A percentile compares a stretch with the other conserved stretches of the same genome.
phyloP scores from a whole-genome alignment of 2,113 vertebrate species.

The Sporophila hypoxantha region DNA sequence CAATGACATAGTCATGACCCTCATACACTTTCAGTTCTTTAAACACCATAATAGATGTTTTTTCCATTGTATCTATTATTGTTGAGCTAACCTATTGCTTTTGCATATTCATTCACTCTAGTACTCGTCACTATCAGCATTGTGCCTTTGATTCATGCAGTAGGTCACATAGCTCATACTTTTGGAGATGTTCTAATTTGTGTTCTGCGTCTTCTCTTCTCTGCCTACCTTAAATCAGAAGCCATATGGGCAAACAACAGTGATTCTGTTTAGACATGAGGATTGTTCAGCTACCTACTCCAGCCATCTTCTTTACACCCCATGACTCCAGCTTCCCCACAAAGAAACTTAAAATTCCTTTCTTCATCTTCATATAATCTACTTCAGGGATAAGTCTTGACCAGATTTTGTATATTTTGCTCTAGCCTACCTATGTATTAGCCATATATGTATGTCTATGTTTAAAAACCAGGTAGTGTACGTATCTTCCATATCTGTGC shows the following conservation, averaged over 20 bases:
- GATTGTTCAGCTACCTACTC: not conserved
- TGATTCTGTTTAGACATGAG: not conserved
- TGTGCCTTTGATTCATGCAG: not conserved
- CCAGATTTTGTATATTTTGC: not conserved
- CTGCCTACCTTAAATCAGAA: not conserved
- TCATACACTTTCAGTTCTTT: not conserved
- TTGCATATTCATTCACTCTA: not conserved
- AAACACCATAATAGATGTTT: not conserved
- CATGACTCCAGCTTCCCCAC: not conserved
- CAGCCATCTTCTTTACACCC: not conserved
- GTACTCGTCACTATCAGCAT: not conserved
- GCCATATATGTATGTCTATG: not conserved
- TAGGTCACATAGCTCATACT: not conserved
- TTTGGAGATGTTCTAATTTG: not conserved
- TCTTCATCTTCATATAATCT: not conserved
- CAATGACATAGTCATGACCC: not conserved
- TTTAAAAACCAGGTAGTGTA: not conserved
- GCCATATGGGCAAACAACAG: not conserved
- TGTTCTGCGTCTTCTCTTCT: not conserved
- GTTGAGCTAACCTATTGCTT: not conserved
- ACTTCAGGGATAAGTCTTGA: not conserved
- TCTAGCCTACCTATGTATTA: not conserved
- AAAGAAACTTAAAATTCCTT: not conserved
- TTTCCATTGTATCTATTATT: not conserved
- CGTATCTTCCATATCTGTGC: not conserved